Evolutionary conservation across 2,797 vertebrate species (phyloP), one percentile per base, ranked within the genome.

Genomic region (Poeciliopsis infans): DNA sequence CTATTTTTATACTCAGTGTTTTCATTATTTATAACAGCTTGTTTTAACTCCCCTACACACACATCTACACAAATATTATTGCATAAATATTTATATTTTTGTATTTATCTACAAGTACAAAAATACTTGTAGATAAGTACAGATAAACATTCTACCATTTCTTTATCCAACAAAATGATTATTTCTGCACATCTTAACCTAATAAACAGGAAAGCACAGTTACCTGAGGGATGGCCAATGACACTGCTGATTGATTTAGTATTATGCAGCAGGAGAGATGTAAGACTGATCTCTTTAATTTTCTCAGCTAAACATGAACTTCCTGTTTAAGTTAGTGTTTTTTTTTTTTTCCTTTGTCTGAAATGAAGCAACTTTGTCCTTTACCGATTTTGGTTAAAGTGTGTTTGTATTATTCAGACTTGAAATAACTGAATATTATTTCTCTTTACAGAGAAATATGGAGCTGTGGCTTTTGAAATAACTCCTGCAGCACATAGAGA

Each of bases 401-500:
- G 82, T 46, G 71, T 81, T 76, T 86, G 72, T 80, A 33, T 43
- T 74, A 70, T 33, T 83, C 20, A 1, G 46, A 83, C 53, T 76
- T 78, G 73, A 79, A 76, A 74, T 23, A 55, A 73, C n/a, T 77
- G 28, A 90, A 76, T 66, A 59, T 76, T 46, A 66, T 77, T 49
- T 83, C 68, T 75, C 64, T 83, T 81, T 70, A 68, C 70, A 79
- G 75, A 84, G 72, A 80, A 46, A 85, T 47, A 61, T 23, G 46
- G 41, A 69, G 25, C 41, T 81, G 78, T 90, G 90, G 81, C 84
- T 45, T 39, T 76, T 57, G 83, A 86, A 86, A 87, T 78, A 66
- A 59, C 57, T 83, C 75, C n/a, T 75, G 84, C 39, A 83, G 66
- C 69, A 72, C 28, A 64, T 64, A 49, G 53, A 84, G 79, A 85